Base-by-base conservation (phyloP, 2,888 invertebrate genomes). In the Chorisops tibialis region DNA sequence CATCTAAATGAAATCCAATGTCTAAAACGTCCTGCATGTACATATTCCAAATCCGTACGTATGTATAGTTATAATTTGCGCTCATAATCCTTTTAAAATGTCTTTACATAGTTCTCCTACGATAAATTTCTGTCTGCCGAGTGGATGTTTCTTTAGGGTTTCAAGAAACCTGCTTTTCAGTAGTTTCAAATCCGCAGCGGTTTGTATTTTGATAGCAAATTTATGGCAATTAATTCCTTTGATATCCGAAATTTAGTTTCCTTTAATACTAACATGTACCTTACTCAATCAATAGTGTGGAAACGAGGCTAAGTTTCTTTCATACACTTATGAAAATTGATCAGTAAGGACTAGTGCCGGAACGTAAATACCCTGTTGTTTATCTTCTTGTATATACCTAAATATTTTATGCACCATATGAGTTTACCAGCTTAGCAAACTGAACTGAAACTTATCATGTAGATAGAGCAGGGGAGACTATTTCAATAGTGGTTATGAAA, bases 211-310 rank as follows among this genome's bases (percentile, higher is more conserved):
- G 61, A 64, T 64, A 60, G 52, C n/a, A 59, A 59, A 64, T 61
- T 61, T 64, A 61, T 61, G 61, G 61, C 61, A 59, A 64, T 52
- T 64, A 64, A 50, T 52, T 61, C 59, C 58, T 63, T 64, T 64
- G 61, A 64, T 61, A 64, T 54, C 54, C 43, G 41, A 49, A 54
- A 63, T 63, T 37, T 37, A 38, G 49, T 38, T 63, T 38, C 45
- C 21, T 21, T 30, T 19, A 54, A 43, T 35, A 39, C 56, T 43
- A 38, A n/a, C 6, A 39, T 19, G 14, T 16, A 14, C n/a, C n/a
- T n/a, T n/a, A n/a, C n/a, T n/a, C n/a, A n/a, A n/a, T n/a, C n/a
- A n/a, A n/a, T n/a, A n/a, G n/a, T n/a, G n/a, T n/a, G n/a, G n/a
- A n/a, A n/a, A n/a, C n/a, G n/a, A n/a, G n/a, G n/a, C n/a, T n/a